Evolutionary conservation across 2,113 vertebrate species (phyloP), one percentile per base, ranked within the genome.

Genomic region (Manacus vitellinus): DNA sequence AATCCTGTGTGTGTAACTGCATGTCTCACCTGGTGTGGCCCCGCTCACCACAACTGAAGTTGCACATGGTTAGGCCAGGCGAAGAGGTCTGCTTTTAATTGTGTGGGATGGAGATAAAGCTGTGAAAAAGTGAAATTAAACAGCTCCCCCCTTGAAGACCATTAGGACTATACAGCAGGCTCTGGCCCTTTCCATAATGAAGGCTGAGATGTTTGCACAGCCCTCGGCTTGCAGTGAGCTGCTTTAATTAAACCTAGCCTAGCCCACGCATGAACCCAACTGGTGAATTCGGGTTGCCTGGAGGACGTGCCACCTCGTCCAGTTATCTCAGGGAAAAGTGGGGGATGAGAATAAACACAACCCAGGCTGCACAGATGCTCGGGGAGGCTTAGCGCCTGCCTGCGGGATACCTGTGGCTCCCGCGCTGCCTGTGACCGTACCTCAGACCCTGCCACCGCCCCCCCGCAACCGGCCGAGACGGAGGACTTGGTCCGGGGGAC

Each of bases 101-200:
- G 85, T 11, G 47, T 11, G 2, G 56, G 44, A 9, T 16, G 47
- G 71, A 67, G 59, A 80, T 71, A 88, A 90, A 90, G 59, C 79
- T 77, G 63, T 6, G 22, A 62, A 79, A 90, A 94, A 89, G 90
- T 52, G 88, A 92, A 90, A 85, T 92, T 74, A 74, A 95, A 67
- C 78, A 91, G 78, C 71, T 47, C 33, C 74, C 52, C 47, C 61
- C 35, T 88, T 74, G 66, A 19, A 46, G 77, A 51, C 72, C 78
- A 35, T 90, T 66, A 80, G 67, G 66, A 75, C 2, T 24, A 52
- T 66, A 17, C 17, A 31, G 63, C 67, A 79, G 58, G n/a, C 51
- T 58, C 78, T 30, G 8, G 66, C 78, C 46, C 54, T 49, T 76
- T 52, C 62, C 23, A 1, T 61, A 75, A 76, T 2, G 44, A 83